Conservation (phyloP, 2,113 vertebrate species). For the rat (Rattus norvegicus) region DNA sequence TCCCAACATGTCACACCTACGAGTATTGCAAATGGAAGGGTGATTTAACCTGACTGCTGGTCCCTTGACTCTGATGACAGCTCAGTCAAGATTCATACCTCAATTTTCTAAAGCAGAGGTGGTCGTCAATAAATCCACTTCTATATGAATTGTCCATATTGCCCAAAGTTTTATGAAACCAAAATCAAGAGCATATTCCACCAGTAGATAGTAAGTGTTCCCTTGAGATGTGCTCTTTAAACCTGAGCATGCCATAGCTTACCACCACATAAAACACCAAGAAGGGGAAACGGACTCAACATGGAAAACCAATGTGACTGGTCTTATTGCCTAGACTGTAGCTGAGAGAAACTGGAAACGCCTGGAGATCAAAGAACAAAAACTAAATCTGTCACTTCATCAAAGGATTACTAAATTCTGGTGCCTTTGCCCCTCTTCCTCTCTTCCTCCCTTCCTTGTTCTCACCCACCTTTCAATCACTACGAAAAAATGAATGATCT, state of each 20-base stretch:
- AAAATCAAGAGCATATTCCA: constrained; percentile 34
- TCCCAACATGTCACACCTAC: not conserved
- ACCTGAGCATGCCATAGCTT: not conserved
- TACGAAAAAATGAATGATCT: not conserved
- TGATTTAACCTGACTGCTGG: not conserved
- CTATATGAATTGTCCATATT: not conserved
- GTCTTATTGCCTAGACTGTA: constrained; percentile 52
- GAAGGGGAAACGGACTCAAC: constrained; percentile 48
- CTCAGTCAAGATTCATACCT: not conserved
- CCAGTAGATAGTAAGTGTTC: not conserved
- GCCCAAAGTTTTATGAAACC: not conserved
- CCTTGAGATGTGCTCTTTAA: constrained; percentile 5
- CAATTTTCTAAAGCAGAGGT: not conserved
- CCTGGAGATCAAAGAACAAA: constrained; percentile 61
- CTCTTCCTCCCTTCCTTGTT: too few relatives aligned
- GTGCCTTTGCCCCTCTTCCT: not conserved
- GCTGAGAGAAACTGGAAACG: constrained; percentile 57
- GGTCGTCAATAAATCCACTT: not conserved
- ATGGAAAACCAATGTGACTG: constrained; percentile 44
- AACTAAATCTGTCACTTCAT: constrained; percentile 50
- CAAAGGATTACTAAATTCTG: constrained; percentile 43
- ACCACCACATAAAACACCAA: constrained; percentile 34
- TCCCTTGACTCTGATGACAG: not conserved
- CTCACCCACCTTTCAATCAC: not conserved
- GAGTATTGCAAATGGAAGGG: not conserved